Base-by-base conservation (phyloP, 2,113 vertebrate species). In the Apodemus speciosus region DNA sequence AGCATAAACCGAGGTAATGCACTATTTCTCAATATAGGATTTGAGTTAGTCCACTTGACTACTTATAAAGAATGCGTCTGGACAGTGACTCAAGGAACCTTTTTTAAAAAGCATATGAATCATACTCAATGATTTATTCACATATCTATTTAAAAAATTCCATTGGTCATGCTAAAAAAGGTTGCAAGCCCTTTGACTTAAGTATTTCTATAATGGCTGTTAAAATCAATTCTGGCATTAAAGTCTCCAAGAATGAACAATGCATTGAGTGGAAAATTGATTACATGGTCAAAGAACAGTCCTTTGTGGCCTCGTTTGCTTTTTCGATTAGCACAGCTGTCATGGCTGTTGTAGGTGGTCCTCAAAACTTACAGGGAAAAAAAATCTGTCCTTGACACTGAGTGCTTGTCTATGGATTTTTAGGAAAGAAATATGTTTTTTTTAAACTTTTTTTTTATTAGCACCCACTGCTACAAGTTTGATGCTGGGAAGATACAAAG, bases 141-240 rank as follows among this genome's bases (percentile, higher is more conserved):
- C 95, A 93, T 97, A 98, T 94, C 97, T 97, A 97, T 98, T 97
- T 97, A 72, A 97, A 97, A 98, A 96, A 97, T 97, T 96, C 97
- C 94, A 97, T 97, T 98, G 98, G 98, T 98, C 98, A 98, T 97
- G 97, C 97, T 97, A 97, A 95, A 97, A 97, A 98, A 98, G 97
- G 98, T 98, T 97, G 95, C 96, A 97, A 97, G 97, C 98, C 98
- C 98, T 98, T 98, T 98, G 98, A 98, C 98, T 98, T 97, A 97
- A 64, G 95, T 97, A 97, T 98, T 98, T 98, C 97, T 23, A 98
- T 98, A 98, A 98, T 98, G 98, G 97, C 96, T 98, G 97, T 98
- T 98, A 98, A 98, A 98, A 98, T 98, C 98, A 98, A 98, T 98
- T 98, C 97, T 97, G 98, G 97, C 97, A 98, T 98, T 98, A 98